Evolutionary conservation across 2,888 invertebrate genomes (phyloP).

Genomic region (Macrosoma leucophasiata): DNA sequence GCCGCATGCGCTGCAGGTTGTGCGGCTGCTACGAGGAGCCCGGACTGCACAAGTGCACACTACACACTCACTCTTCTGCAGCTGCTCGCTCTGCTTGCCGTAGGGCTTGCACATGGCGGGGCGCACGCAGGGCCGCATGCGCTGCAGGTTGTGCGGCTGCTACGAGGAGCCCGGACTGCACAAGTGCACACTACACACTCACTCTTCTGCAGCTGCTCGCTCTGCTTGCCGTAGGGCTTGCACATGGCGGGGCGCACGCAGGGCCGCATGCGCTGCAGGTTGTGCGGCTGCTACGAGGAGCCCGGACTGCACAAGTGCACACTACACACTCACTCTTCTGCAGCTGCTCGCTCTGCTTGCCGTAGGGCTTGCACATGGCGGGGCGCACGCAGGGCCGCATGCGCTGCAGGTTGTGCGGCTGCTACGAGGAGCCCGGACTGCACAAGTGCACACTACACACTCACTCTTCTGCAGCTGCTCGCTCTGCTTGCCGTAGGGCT

Average conservation of each 20-base stretch:
- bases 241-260: slow-evolving; percentile 93
- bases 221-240: slow-evolving; percentile 93
- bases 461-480: slow-evolving; percentile 92
- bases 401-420: slow-evolving; percentile 91
- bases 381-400: slow-evolving; percentile 93
- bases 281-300: slow-evolving; percentile 92
- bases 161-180: too few relatives aligned
- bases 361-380: slow-evolving; percentile 93
- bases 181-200: slow-evolving; percentile 87
- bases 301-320: slow-evolving; percentile 87
- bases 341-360: slow-evolving; percentile 91
- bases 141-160: slow-evolving; percentile 90
- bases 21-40: slow-evolving; percentile 92
- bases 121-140: slow-evolving; percentile 91
- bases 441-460: slow-evolving; percentile 87
- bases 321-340: slow-evolving; percentile 91
- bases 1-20: slow-evolving; percentile 92
- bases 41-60: slow-evolving; percentile 89
- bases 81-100: slow-evolving; percentile 91
- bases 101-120: slow-evolving; percentile 94
- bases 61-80: slow-evolving; percentile 89
- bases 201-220: slow-evolving; percentile 92
- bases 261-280: slow-evolving; percentile 91
- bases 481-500: slow-evolving; percentile 92
- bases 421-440: too few relatives aligned